Evolutionary conservation across 37 sponge, comb jelly and placozoan species (phyloP).

Genomic region (Mnemiopsis leidyi): DNA sequence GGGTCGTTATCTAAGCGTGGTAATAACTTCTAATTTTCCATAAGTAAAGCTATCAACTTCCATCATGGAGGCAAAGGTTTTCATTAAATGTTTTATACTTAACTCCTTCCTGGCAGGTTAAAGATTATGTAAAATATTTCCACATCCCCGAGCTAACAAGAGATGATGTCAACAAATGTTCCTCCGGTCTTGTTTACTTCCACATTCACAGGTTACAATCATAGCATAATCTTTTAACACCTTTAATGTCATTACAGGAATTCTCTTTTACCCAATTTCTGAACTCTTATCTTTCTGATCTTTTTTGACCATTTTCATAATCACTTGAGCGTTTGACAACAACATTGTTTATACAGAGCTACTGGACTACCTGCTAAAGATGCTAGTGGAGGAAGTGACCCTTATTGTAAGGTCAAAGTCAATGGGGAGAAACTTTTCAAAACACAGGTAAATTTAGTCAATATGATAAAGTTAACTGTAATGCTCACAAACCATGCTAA

Average conservation of each 20-base stretch:
- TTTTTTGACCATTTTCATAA: background rate
- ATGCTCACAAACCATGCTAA: no score
- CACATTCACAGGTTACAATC: constrained; percentile 49
- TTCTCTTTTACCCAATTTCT: background rate
- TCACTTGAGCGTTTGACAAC: no score
- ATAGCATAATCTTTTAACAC: no score
- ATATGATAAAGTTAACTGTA: no score
- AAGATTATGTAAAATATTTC: constrained; percentile 9
- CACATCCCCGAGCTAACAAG: background rate
- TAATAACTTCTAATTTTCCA: background rate
- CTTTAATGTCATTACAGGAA: no score
- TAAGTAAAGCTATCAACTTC: background rate
- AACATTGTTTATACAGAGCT: background rate
- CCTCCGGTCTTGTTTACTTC: constrained; percentile 46
- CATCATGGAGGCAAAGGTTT: no score
- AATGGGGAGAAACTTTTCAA: constrained; percentile 45
- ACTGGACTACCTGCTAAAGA: constrained; percentile 27
- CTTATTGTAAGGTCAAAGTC: constrained; percentile 7
- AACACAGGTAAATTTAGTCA: constrained; percentile 35
- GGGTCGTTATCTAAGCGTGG: no score
- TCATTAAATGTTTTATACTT: no score
- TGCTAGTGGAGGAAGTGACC: background rate
- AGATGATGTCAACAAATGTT: background rate
- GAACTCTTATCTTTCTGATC: background rate
- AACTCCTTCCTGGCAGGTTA: background rate